Percentiles rank a stretch among this genome's conserved stretches.
phyloP scores from a whole-genome alignment of 2,888 invertebrate genomes.

The Microdon myrmicae region DNA sequence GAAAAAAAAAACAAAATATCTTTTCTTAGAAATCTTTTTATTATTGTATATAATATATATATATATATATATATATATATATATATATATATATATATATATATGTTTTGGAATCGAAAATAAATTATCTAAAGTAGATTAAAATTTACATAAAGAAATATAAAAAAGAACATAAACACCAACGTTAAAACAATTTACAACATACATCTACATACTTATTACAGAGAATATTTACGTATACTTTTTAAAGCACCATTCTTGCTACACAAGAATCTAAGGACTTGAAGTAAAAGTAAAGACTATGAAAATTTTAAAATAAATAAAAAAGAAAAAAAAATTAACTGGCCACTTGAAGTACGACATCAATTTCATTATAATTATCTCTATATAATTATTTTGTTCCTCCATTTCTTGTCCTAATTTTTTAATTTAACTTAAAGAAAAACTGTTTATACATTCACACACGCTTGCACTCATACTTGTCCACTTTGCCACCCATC shows the following conservation, averaged over 20 bases:
- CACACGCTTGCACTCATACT: too few relatives aligned
- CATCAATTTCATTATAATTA: too few relatives aligned
- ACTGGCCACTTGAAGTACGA: too few relatives aligned
- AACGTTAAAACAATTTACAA: conserved; percentile 3
- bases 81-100: too few relatives aligned
- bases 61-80: too few relatives aligned
- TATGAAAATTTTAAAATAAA: conserved; percentile 14
- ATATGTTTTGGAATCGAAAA: conserved; percentile 36
- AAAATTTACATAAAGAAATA: conserved; percentile 28
- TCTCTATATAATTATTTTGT: too few relatives aligned
- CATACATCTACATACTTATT: neutral
- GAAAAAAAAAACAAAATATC: conserved; percentile 2
- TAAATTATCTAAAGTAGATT: conserved; percentile 47
- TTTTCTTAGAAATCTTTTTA: conserved; percentile 8
- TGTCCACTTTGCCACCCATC: too few relatives aligned
- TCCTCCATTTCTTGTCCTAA: too few relatives aligned
- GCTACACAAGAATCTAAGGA: conserved; percentile 2
- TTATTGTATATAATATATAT: too few relatives aligned
- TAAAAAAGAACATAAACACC: conserved; percentile 25
- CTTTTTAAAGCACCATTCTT: conserved; percentile 61
- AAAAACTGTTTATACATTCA: too few relatives aligned
- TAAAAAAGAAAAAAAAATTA: conserved; percentile 18
- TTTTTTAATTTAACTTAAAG: too few relatives aligned
- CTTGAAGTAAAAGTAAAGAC: neutral
- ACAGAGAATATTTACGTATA: conserved; percentile 58